Base-by-base conservation (phyloP, 2,888 invertebrate species). In the Andrena flavipes region DNA sequence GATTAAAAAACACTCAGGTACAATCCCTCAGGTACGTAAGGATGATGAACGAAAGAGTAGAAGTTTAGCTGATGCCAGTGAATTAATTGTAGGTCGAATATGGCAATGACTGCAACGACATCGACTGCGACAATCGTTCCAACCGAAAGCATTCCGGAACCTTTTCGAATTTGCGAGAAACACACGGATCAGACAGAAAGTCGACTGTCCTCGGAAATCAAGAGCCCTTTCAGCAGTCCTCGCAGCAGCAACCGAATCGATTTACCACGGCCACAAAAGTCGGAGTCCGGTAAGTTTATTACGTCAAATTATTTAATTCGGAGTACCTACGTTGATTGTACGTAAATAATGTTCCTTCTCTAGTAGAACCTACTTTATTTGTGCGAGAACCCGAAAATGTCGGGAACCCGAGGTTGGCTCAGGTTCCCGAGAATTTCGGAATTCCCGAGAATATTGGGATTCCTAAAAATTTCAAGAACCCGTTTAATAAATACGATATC, bases 21-120 rank as follows among this genome's bases (percentile, higher is more conserved):
- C 90, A 91, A 84, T 90, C 88, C 73, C 80, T 85, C 80, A 91
- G 91, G 91, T 91, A 90, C 86, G 84, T 88, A 86, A 81, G 16
- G 26, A 82, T n/a, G 20, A 77, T 77, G 33, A 51, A 82, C 33
- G 42, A 60, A 59, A 76, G 64, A 56, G 69, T 76, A 68, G 67
- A 81, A 60, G 26, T 84, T 84, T 71, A 60, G 59, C 60, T 77
- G 48, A 76, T 30, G 68, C 29, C 54, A 26, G 30, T 64, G 35
- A 10, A 62, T 68, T 20, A 13, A 4, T 77, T 83, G 23, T 29
- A 85, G 85, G 65, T 33, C 72, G 68, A 86, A 62, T 69, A 51
- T 76, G 10, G 62, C 77, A 35, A 73, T 68, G 65, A 26, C 56
- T 30, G 59, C 82, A n/a, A 73, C 35, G 16, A 62, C 72, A 23